These are phyloP conservation scores for Macrobrachium rosenbergii DNA, from an alignment of 1,140 invertebrate genomes.

Conservation along the genomic window DNA sequence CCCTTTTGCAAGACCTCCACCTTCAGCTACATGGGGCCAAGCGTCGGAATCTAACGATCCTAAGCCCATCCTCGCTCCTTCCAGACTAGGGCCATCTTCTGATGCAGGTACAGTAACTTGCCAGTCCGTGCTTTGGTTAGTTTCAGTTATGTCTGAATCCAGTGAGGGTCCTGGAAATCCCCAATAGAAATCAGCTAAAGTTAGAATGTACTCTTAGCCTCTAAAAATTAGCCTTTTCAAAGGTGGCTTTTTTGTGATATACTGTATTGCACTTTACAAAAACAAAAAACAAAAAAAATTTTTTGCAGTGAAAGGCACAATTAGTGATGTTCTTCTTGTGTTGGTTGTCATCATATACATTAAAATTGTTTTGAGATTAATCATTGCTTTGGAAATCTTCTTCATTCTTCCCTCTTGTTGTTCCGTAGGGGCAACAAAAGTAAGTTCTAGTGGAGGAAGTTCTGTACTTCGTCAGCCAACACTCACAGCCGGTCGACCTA, in stretches of 20 bases:
- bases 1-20: constrained; percentile 37
- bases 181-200: neutral
- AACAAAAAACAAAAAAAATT: no score
- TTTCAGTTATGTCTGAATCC: no score
- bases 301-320: no score
- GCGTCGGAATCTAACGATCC: constrained; percentile 39
- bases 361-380: neutral
- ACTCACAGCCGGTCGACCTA: constrained; percentile 14
- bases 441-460: constrained; percentile 1
- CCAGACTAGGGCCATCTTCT: constrained; percentile 27
- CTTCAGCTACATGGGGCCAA: constrained; percentile 37
- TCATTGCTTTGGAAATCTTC: neutral
- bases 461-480: neutral
- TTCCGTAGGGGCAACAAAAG: neutral
- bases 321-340: no score
- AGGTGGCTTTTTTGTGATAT: no score
- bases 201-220: no score
- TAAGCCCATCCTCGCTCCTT: constrained; percentile 46
- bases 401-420: neutral
- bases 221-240: no score
- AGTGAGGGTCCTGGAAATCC: no score
- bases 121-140: neutral
- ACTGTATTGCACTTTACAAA: no score
- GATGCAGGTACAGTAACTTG: constrained; percentile 27
- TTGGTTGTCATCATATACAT: neutral